Percentiles rank a stretch among this genome's conserved stretches.
These are phyloP conservation scores for Sussaba pulchella DNA, from an alignment of 2,888 invertebrate species.

Conservation along the genomic window DNA sequence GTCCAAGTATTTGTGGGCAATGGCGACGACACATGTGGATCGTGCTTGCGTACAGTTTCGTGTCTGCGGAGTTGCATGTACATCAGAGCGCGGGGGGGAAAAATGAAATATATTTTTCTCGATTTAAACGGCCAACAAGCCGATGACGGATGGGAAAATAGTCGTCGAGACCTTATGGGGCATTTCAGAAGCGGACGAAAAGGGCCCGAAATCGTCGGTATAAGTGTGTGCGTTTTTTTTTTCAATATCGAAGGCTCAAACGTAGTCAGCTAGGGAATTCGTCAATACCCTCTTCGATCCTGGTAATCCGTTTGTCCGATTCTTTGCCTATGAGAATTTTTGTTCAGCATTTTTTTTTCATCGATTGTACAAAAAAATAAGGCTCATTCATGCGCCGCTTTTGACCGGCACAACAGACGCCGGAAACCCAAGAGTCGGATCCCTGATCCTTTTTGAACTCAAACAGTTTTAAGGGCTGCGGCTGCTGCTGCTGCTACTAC, in stretches of 20 bases:
- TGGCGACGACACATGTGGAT: too few species aligned
- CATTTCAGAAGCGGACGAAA: conserved; percentile 26
- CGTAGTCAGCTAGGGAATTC: conserved; percentile 2
- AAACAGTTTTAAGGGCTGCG: conserved; percentile 67
- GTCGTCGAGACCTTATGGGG: conserved; percentile 39
- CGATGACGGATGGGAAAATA: conserved; percentile 70
- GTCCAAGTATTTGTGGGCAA: too few species aligned
- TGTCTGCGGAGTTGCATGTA: neutral
- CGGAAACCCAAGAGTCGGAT: conserved; percentile 27
- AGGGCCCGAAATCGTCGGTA: conserved; percentile 49
- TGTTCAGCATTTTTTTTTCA: too few species aligned
- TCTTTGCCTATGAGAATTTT: conserved; percentile 69
- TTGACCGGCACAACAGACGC: conserved; percentile 2
- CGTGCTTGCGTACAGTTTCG: too few species aligned
- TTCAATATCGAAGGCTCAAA: conserved; percentile 59
- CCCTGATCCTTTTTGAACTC: conserved; percentile 75
- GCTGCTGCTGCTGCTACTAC: neutral
- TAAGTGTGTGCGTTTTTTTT: conserved; percentile 75
- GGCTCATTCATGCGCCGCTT: conserved; percentile 5
- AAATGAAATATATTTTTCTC: conserved; percentile 38
- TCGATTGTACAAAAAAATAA: neutral
- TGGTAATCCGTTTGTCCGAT: conserved; percentile 77
- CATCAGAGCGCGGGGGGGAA: neutral
- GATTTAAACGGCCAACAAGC: conserved; percentile 70
- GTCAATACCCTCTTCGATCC: conserved; percentile 64